Base-by-base conservation (phyloP, 2,797 vertebrate genomes). In the Chelidonichthys spinosus region DNA sequence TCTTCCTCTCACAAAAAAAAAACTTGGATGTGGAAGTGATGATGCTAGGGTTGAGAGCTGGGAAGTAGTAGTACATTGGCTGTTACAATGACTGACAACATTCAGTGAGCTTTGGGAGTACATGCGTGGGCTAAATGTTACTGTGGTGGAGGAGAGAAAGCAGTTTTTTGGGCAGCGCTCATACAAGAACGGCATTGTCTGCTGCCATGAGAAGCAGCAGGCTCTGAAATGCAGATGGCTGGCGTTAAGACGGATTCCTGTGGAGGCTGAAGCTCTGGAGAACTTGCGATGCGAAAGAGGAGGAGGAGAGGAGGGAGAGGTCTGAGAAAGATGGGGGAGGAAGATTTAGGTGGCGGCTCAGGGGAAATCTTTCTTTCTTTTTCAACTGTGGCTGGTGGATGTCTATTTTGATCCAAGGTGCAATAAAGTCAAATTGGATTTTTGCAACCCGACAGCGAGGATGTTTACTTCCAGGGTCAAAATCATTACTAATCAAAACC, bases 221-320 rank as follows among this genome's bases (percentile, higher is more conserved):
- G 50, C 56, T 71, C 67, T 69, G 72, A 66, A 52, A 80, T 78
- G 70, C 69, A 80, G 68, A 76, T 74, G 74, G 69, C 55, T 71
- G 74, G 52, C 42, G 63, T 72, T 79, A 56, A 60, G 65, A 46
- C 2, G 2, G 49, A 66, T 60, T 82, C 58, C 80, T 46, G 52
- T 50, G 63, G 69, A 77, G 66, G 79, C 59, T 25, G 33, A 43
- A 47, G 46, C 1, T 11, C 52, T 54, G 39, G 60, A 54, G 36
- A 63, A 66, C 13, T 37, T 11, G 25, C 25, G 56, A 58, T 47
- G 59, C 61, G 44, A 70, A 63, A n/a, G 56, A 69, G 67, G 11
- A 62, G 60, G 14, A 63, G 53, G 58, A 64, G 55, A 44, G 56
- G 72, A 72, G 43, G 35, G 25, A 58, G 50, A 70, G 32, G 40